A percentile compares a stretch with the other conserved stretches of the same genome.
These are phyloP conservation scores for Xiphophorus maculatus DNA, from an alignment of 2,113 vertebrate genomes.

Conservation along the genomic window DNA sequence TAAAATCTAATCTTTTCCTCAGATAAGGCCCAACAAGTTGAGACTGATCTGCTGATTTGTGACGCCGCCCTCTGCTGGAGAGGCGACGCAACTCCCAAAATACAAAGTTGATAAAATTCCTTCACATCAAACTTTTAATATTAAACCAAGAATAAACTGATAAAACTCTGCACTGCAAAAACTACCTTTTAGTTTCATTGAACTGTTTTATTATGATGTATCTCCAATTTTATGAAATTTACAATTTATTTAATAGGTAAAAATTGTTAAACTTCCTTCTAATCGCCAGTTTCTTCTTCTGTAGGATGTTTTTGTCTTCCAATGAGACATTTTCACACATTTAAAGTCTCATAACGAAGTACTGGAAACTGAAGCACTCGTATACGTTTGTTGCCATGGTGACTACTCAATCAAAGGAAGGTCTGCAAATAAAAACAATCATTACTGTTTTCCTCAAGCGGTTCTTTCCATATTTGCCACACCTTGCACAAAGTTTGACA, in stretches of 20 bases:
- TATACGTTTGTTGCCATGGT: constrained; percentile 36
- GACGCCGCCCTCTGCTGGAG: neutral
- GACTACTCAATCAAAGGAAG: constrained; percentile 24
- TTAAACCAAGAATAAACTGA: neutral
- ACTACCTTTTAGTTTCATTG: neutral
- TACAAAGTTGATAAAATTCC: constrained; percentile 20
- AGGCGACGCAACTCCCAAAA: neutral
- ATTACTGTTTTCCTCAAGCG: constrained; percentile 20
- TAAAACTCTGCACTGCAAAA: too few relatives aligned
- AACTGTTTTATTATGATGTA: neutral
- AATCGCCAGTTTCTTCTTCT: neutral
- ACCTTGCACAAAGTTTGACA: constrained; percentile 39
- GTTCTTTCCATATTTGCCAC: constrained; percentile 22
- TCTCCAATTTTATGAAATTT: neutral
- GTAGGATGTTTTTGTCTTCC: neutral
- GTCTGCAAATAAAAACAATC: constrained; percentile 33
- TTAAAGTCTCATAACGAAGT: neutral
- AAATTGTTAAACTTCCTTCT: neutral
- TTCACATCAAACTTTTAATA: neutral
- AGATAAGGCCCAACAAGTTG: neutral
- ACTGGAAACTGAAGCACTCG: neutral
- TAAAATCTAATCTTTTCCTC: neutral
- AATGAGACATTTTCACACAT: neutral
- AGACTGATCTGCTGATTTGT: neutral
- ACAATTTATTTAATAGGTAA: neutral